Conservation (phyloP, 2,797 vertebrate species). For the Micrastur ruficollis region DNA sequence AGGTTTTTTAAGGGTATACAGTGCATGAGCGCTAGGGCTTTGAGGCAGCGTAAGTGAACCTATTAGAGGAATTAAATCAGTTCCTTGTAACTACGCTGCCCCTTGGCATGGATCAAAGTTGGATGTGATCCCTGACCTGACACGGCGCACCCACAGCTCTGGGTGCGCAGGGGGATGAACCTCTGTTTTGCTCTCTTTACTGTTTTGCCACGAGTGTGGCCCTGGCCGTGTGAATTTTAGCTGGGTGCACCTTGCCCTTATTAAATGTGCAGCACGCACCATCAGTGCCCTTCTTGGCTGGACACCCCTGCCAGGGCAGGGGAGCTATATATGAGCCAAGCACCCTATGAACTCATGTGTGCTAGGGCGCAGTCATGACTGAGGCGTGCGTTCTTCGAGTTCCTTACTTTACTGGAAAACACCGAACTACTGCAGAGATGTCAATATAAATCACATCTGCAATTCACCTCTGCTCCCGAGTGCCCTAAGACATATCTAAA, state of each 20-base stretch:
- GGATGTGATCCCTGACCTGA: not conserved
- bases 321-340: not conserved
- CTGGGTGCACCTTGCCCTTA: rapidly evolving
- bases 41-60: not conserved
- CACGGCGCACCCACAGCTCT: not conserved
- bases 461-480: not conserved
- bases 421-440: not conserved
- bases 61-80: not conserved
- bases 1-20: not conserved
- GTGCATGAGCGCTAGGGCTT: rapidly evolving
- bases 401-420: not conserved
- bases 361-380: not conserved
- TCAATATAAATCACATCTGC: not conserved
- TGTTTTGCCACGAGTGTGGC: rapidly evolving
- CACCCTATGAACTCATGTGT: not conserved
- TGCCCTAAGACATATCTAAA: not conserved
- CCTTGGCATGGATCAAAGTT: not conserved
- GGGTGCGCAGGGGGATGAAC: not conserved
- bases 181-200: not conserved
- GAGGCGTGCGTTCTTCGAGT: not conserved
- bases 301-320: not conserved
- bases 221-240: not conserved
- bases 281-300: not conserved
- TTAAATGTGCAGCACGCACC: not conserved
- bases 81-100: not conserved